Evolutionary conservation across 1,140 invertebrate genomes (phyloP), one percentile per base, ranked within the genome.

Genomic region (Caenorhabditis inopinata): DNA sequence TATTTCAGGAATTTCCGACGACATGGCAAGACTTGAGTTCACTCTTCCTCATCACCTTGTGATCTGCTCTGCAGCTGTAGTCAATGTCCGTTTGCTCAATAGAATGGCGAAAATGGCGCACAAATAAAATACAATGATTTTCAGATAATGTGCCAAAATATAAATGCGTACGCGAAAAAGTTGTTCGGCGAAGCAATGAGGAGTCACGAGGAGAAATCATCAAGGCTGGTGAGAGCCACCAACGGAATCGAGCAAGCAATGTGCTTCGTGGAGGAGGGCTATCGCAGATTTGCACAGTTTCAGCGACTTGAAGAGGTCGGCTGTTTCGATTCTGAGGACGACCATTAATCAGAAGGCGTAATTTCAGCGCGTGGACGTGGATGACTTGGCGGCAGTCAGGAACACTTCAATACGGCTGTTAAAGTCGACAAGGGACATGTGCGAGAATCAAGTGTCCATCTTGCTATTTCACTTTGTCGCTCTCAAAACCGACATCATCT

Each of bases 211-310:
- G 58, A 68, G n/a, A 68, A 68, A n/a, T 16, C 58, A 9, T 68
- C 58, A 3, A 11, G 58, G 4, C 32, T 68, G 2, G 58, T 68
- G 1, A 29, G 74, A 27, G 74, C 74, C 16, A 75, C 47, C 3
- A 75, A 75, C 38, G 74, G 74, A 11, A 75, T 75, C 11, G 74
- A 75, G 45, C 45, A 75, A 18, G 45, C 74, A 25, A 48, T 75
- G 74, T 48, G 47, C 25, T 75, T 75, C 14, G 47, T 49, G 16
- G 74, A 75, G 23, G 74, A 75, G 21, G 45, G 74, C 2, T 75
- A 51, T 7, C 18, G 47, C 11, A 11, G 74, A 12, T 47, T 75
- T 12, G 47, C 45, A 25, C 45, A 47, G 14, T 48, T 47, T 18
- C 45, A 48, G 21, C 27, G 74, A 42, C 9, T 49, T 35, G 74